Evolutionary conservation across 2,888 invertebrate genomes (phyloP), one percentile per base, ranked within the genome.

Genomic region (Patella depressa): DNA sequence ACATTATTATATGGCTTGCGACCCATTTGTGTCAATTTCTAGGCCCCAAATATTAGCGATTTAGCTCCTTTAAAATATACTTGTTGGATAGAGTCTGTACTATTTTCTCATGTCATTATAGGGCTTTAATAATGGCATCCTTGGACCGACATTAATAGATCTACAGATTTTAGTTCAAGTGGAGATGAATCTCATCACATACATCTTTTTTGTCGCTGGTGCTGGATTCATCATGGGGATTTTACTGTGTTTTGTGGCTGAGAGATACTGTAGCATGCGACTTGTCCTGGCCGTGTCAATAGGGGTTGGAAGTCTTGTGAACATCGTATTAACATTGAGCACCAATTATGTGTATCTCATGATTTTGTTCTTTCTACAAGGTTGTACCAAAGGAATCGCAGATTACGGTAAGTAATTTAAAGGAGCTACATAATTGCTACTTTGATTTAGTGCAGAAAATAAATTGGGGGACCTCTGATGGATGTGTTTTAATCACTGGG

Each of bases 51-150:
- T n/a, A n/a, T n/a, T n/a, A n/a, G n/a, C n/a, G n/a, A n/a, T n/a
- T n/a, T n/a, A n/a, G n/a, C n/a, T n/a, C n/a, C 0, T 24, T 24
- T 1, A 24, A 45, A 45, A 45, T 4, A 45, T 5, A 3, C 0
- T 2, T 5, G 34, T 45, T 45, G 34, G 7, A 5, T 45, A 45
- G 4, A 45, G 0, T 45, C 5, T 45, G 34, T 5, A 45, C 34
- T 45, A 45, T 45, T 45, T 45, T 7, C 9, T 45, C 9, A 9
- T 45, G 0, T 74, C 65, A n/a, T 69, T 72, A 15, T 78, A 82
- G 82, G 82, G 82, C 2, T 79, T 82, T 53, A 75, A 79, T 74
- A 82, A 82, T 55, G 82, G 81, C 14, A 76, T 82, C n/a, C 69
- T 82, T 17, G 82, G 82, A n/a, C 82, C 82, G 1, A 80, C 78